Conservation (phyloP, 2,797 vertebrate species). For the Cirrhinus mrigala region DNA sequence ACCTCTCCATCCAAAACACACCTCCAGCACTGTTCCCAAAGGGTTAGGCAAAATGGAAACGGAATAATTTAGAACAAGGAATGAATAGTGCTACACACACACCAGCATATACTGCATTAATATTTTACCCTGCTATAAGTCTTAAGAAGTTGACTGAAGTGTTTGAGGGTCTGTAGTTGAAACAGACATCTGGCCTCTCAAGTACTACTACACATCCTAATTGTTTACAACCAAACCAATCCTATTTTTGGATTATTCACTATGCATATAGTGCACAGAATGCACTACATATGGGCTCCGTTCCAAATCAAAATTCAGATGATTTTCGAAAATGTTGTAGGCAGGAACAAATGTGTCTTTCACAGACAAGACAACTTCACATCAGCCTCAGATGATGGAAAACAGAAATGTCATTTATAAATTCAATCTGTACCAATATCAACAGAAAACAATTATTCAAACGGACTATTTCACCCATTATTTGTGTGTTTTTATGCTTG, state of each 20-base stretch:
- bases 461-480: neutral
- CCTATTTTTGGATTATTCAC: neutral
- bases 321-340: neutral
- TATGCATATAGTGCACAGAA: neutral
- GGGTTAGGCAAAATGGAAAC: slow-evolving; percentile 43
- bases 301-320: neutral
- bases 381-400: no score
- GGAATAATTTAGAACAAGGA: slow-evolving; percentile 54
- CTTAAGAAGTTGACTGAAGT: neutral
- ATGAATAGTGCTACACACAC: slow-evolving; percentile 46
- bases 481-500: neutral
- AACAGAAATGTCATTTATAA: no score
- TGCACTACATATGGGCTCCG: neutral
- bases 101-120: slow-evolving; percentile 6
- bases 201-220: neutral
- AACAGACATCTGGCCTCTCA: neutral
- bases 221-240: neutral
- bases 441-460: neutral
- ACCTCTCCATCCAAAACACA: neutral
- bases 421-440: no score
- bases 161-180: neutral
- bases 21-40: slow-evolving; percentile 28
- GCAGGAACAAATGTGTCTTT: neutral
- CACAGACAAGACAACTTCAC: neutral
- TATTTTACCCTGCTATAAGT: slow-evolving; percentile 17